Base-by-base conservation (phyloP, 2,797 vertebrate genomes). In the Acridotheres tristis region DNA sequence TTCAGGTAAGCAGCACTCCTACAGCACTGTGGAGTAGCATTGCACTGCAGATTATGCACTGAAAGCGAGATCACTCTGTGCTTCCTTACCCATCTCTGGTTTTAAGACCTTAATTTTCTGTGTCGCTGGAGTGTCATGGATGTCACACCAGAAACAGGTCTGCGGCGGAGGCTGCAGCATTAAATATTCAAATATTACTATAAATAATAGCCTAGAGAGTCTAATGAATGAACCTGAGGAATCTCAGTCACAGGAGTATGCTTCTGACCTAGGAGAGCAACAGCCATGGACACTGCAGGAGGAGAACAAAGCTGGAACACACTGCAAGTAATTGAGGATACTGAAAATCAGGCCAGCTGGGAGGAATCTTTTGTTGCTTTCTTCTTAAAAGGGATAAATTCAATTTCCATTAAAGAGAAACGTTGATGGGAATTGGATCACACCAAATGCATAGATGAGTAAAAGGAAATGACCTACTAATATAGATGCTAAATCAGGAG, bases 381-480 rank as follows among this genome's bases (percentile, higher is more conserved):
- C 65, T 54, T 91, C 73, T 85, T 85, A 71, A 96, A 90, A 75
- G 66, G 40, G n/a, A 72, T 75, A 88, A 88, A 91, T 66, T 47
- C 51, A 48, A 62, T 88, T 91, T 73, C 40, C 73, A 69, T 84
- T 65, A 47, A 88, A 93, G 72, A 72, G 72, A 84, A 93, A 54
- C 12, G 6, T 29, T 14, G 20, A 55, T 86, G 43, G 58, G 69
- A 94, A 95, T 9, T 89, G 72, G 69, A 86, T 94, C 79, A 90
- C 62, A 48, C 47, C 25, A 74, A 95, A 81, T 34, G 88, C 30
- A 34, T 16, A 83, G 75, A 66, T 2, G 3, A 86, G 54, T 50
- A 78, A 86, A 90, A 95, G 89, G 83, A 88, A 94, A 83, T 75
- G 65, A 89, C 58, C 72, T 40, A 45, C 79, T 71, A 89, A 68